Conservation (phyloP, 2,888 invertebrate species). For the Hermodice carunculata region DNA sequence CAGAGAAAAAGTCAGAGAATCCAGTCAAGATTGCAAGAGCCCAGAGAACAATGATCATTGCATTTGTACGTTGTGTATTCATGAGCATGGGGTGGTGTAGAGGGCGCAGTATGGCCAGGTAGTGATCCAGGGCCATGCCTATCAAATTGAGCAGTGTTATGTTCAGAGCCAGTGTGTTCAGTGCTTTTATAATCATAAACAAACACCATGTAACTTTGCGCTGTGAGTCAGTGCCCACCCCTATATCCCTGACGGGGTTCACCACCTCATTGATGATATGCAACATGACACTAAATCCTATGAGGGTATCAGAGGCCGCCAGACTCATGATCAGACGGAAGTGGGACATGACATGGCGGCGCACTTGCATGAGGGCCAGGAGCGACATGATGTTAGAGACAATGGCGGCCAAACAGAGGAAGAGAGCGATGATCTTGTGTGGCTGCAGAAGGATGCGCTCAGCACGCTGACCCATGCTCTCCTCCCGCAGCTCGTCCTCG, state of each 20-base stretch:
- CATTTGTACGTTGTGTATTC: conserved; percentile 14
- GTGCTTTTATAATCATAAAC: conserved; percentile 46
- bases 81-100: conserved; percentile 36
- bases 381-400: conserved; percentile 51
- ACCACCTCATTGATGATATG: conserved; percentile 49
- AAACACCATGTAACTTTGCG: conserved; percentile 46
- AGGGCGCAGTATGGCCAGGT: conserved; percentile 37
- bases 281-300: conserved; percentile 51
- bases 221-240: conserved; percentile 27
- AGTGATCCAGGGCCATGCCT: conserved; percentile 42
- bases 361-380: conserved; percentile 47
- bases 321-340: conserved; percentile 56
- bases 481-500: too few species aligned
- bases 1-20: conserved; percentile 36
- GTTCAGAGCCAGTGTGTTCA: conserved; percentile 51
- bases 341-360: conserved; percentile 48
- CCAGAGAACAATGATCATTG: conserved; percentile 34
- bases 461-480: too few species aligned
- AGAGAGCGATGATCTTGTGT: conserved; percentile 20
- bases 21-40: conserved; percentile 28
- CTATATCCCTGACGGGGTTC: conserved; percentile 24
- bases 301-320: conserved; percentile 51
- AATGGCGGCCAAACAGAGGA: conserved; percentile 44
- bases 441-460: too few species aligned
- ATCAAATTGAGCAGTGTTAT: conserved; percentile 44